phyloP scores from a whole-genome alignment of 2,797 vertebrate species.

The Leuciscus waleckii region DNA sequence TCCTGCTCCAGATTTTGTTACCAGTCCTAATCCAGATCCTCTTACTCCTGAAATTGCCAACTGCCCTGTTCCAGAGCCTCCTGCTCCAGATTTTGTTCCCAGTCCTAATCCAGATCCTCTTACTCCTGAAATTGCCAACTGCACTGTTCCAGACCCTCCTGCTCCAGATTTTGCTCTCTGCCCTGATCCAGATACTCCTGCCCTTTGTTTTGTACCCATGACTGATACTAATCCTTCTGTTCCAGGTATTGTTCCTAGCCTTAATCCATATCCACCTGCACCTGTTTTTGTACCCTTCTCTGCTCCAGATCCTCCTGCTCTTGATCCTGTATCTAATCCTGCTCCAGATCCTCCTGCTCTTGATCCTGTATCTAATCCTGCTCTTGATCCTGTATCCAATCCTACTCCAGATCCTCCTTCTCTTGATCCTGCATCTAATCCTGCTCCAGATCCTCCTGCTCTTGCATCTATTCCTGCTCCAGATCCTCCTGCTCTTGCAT shows the following conservation, averaged over 20 bases:
- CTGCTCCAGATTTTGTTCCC: background rate
- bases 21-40: background rate
- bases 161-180: background rate
- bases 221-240: background rate
- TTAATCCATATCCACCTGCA: background rate
- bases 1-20: background rate
- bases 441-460: background rate
- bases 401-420: background rate
- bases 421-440: background rate
- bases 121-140: background rate
- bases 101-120: background rate
- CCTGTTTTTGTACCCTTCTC: too few species aligned
- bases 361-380: background rate
- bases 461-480: background rate
- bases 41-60: background rate
- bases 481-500: background rate
- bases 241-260: background rate
- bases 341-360: background rate
- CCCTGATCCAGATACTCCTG: background rate
- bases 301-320: background rate
- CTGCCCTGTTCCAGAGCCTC: background rate
- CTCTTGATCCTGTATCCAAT: background rate
- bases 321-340: background rate
- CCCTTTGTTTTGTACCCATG: background rate
- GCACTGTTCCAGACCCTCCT: background rate